Evolutionary conservation across 2,113 vertebrate genomes (phyloP).

Genomic region (Tupaia tana): DNA sequence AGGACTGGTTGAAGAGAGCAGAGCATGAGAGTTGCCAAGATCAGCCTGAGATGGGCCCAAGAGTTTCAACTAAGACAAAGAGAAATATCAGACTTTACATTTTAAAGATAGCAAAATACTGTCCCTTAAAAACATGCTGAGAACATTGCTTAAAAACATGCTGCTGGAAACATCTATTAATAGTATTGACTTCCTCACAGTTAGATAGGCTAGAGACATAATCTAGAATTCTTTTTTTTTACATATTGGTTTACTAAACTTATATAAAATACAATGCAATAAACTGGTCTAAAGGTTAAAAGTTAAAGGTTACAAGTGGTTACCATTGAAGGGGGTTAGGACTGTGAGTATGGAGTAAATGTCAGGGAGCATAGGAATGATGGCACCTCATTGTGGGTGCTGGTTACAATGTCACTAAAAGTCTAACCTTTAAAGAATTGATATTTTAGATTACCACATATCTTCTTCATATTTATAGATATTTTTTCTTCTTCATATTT

Average conservation of each 20-base stretch:
- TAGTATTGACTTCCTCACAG: slow-evolving; percentile 81
- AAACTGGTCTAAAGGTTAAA: too few species aligned
- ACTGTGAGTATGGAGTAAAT: too few species aligned
- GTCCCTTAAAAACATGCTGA: neutral
- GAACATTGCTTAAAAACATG: slow-evolving; percentile 42
- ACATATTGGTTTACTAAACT: too few species aligned
- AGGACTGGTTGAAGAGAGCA: slow-evolving; percentile 8
- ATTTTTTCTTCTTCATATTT: neutral
- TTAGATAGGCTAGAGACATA: neutral
- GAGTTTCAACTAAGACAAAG: slow-evolving; percentile 55
- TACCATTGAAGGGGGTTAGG: too few species aligned
- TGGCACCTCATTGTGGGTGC: too few species aligned
- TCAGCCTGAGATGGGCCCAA: neutral
- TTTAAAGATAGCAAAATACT: neutral
- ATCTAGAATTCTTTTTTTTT: slow-evolving; percentile 14
- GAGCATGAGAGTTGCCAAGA: slow-evolving; percentile 5
- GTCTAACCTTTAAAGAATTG: slow-evolving; percentile 47
- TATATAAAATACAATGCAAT: too few species aligned
- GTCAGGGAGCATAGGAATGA: too few species aligned
- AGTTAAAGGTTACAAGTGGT: too few species aligned
- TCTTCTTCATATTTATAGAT: neutral
- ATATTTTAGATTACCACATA: neutral
- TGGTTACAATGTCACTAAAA: slow-evolving; percentile 8
- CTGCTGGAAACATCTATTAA: slow-evolving; percentile 68
- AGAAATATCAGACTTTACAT: slow-evolving; percentile 8